These are phyloP conservation scores for Vanessa tameamea DNA, from an alignment of 1,140 invertebrate genomes.

Conservation along the genomic window DNA sequence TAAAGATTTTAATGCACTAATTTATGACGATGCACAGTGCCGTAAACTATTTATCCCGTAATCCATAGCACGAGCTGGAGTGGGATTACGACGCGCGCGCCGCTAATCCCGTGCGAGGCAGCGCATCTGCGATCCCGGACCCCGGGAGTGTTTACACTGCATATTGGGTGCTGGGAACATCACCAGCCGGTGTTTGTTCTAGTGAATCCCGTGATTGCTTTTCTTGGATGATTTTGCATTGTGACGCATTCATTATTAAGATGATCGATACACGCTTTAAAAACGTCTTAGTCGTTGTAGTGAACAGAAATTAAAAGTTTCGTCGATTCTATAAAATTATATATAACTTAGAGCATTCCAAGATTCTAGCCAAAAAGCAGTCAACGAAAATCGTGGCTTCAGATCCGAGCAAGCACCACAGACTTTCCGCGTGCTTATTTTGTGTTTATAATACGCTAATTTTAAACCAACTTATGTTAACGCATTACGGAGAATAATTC, in stretches of 20 bases:
- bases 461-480: too few relatives aligned
- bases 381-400: too few relatives aligned
- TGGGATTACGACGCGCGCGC: constrained; percentile 38
- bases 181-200: constrained; percentile 31
- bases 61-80: constrained; percentile 36
- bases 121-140: constrained; percentile 35
- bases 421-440: too few relatives aligned
- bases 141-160: constrained; percentile 36
- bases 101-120: constrained; percentile 41
- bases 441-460: too few relatives aligned
- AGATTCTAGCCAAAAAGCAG: too few relatives aligned
- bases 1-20: not conserved
- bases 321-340: too few relatives aligned
- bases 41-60: constrained; percentile 30
- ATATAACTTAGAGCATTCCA: too few relatives aligned
- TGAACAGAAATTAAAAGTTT: too few relatives aligned
- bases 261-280: not conserved
- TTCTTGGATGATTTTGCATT: constrained; percentile 11
- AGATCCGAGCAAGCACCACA: too few relatives aligned
- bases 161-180: constrained; percentile 38
- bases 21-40: not conserved
- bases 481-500: too few relatives aligned
- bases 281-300: too few relatives aligned
- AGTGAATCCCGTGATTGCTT: constrained; percentile 14
- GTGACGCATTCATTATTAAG: constrained; percentile 23